Percentiles rank a stretch among this genome's conserved stretches.
Conservation (phyloP, 1,140 invertebrate species). For the Micrasema minimum region DNA sequence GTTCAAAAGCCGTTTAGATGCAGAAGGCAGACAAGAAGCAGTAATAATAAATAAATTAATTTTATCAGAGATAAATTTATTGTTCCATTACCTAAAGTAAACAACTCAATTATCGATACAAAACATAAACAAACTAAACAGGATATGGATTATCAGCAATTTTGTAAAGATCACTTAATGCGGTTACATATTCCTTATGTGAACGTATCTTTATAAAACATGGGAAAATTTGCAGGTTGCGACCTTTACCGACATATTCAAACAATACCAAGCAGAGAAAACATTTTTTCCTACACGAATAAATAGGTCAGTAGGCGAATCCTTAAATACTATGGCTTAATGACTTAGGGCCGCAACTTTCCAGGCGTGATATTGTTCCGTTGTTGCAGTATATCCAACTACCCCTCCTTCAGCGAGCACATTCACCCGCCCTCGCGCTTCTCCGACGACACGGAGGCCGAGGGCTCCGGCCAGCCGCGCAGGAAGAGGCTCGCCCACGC, state of each 20-base stretch:
- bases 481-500: slow-evolving; percentile 57
- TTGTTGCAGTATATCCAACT: slow-evolving; percentile 74
- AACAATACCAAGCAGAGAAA: slow-evolving; percentile 53
- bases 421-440: slow-evolving; percentile 79
- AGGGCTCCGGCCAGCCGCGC: slow-evolving; percentile 64
- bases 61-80: too few species aligned
- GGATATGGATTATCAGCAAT: too few species aligned
- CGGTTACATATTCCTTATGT: too few species aligned
- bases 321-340: slow-evolving; percentile 32
- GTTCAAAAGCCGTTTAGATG: too few species aligned
- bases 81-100: too few species aligned
- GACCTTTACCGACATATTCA: slow-evolving; percentile 53
- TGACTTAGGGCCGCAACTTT: slow-evolving; percentile 17
- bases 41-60: too few species aligned
- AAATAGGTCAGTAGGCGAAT: slow-evolving; percentile 49
- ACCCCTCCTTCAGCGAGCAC: slow-evolving; percentile 78
- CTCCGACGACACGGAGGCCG: slow-evolving; percentile 75
- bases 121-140: too few species aligned
- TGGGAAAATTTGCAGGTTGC: slow-evolving; percentile 50
- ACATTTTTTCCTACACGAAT: slow-evolving; percentile 50
- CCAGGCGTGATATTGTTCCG: slow-evolving; percentile 21
- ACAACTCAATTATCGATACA: too few species aligned
- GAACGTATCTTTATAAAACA: too few species aligned
- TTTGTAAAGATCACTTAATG: too few species aligned
- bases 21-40: too few species aligned